Percentiles rank a stretch among this genome's conserved stretches.
These are phyloP conservation scores for Heliothis peltigera DNA, from an alignment of 2,888 invertebrate species.

Conservation along the genomic window DNA sequence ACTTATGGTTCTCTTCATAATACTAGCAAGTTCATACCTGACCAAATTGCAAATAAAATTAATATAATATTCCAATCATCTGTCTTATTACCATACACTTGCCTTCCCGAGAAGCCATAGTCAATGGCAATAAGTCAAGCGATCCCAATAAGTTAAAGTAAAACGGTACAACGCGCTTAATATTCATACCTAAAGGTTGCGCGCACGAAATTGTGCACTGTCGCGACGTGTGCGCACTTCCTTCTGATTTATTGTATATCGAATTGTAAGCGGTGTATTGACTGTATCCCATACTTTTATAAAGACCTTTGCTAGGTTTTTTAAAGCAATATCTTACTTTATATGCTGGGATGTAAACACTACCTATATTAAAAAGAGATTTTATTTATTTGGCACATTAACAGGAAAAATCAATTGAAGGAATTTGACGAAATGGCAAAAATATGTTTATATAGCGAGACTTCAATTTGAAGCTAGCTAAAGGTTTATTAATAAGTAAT, in stretches of 20 bases:
- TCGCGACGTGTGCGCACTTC: slow-evolving; percentile 75
- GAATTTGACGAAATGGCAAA: too few species aligned
- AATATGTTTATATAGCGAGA: too few species aligned
- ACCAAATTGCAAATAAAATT: neutral
- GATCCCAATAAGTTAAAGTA: slow-evolving; percentile 65
- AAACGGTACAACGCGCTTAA: slow-evolving; percentile 77
- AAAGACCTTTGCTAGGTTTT: neutral
- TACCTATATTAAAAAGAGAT: too few species aligned
- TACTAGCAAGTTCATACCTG: neutral
- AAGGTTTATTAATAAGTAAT: too few species aligned
- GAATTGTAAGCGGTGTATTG: slow-evolving; percentile 29
- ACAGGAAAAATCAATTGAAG: too few species aligned
- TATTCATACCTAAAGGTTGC: slow-evolving; percentile 73
- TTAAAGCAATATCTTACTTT: neutral
- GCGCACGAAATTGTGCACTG: slow-evolving; percentile 71
- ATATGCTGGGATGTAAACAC: too few species aligned
- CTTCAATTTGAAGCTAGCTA: too few species aligned
- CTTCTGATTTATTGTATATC: slow-evolving; percentile 58
- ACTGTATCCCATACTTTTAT: slow-evolving; percentile 14
- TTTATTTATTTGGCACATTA: too few species aligned
- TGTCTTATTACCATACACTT: slow-evolving; percentile 20
- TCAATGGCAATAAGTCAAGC: slow-evolving; percentile 62
- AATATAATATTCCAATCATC: slow-evolving; percentile 27
- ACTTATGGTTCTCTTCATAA: too few species aligned
- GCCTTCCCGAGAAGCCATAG: slow-evolving; percentile 44